Conservation (phyloP, 2,888 invertebrate species). For the Oeneis ivallda region DNA sequence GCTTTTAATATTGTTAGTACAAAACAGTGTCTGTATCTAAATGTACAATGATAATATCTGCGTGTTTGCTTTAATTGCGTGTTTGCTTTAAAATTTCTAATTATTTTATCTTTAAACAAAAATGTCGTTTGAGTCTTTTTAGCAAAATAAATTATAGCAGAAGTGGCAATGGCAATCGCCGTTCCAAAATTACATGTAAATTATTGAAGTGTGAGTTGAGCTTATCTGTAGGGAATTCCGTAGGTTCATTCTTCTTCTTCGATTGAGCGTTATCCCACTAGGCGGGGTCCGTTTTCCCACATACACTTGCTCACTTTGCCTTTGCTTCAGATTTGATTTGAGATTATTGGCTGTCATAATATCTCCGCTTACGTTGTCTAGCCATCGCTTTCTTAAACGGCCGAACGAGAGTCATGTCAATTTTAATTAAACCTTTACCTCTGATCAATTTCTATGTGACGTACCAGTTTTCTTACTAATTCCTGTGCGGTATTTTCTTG, state of each 20-base stretch:
- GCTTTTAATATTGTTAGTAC: too few species aligned
- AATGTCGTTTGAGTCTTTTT: constrained; percentile 3
- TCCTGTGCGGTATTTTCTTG: too few species aligned
- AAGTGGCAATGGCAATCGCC: constrained; percentile 2
- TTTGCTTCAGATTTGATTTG: neutral
- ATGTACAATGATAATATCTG: constrained; percentile 1
- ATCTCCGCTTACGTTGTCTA: too few species aligned
- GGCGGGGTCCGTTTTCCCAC: neutral
- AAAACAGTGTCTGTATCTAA: neutral
- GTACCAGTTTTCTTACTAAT: too few species aligned
- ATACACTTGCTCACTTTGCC: too few species aligned
- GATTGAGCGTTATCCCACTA: neutral
- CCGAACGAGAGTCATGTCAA: too few species aligned
- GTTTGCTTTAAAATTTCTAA: constrained; percentile 6
- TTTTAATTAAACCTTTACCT: too few species aligned
- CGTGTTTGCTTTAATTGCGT: too few species aligned
- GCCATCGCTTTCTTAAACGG: too few species aligned
- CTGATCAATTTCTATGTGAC: too few species aligned
- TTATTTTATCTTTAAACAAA: constrained; percentile 5
- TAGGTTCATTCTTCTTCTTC: neutral
- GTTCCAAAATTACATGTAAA: neutral
- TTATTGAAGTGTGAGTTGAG: neutral
- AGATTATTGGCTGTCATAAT: neutral
- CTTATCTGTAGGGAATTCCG: neutral
- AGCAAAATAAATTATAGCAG: neutral